A percentile compares a stretch with the other conserved stretches of the same genome.
These are phyloP conservation scores for Calvadosia cruxmelitensis DNA, from an alignment of 30 jellyfish, hydroid and myxozoan species.

Conservation along the genomic window DNA sequence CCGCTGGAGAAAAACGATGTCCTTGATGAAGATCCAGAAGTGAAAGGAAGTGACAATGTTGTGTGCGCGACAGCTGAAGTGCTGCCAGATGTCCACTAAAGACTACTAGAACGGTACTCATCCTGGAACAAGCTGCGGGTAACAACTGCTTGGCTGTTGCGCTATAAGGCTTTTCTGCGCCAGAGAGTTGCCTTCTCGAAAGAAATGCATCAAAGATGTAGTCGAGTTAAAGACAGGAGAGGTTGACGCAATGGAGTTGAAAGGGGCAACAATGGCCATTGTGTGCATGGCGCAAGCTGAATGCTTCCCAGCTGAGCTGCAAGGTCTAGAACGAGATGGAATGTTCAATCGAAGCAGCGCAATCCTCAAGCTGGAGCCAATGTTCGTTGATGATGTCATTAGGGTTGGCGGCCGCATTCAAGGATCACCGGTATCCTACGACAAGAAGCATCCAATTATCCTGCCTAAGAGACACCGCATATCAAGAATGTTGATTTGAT, in stretches of 20 bases:
- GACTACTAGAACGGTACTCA: conserved; percentile 5
- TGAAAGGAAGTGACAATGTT: conserved; percentile 9
- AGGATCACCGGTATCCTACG: neutral
- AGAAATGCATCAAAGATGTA: too few species aligned
- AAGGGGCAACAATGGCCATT: too few species aligned
- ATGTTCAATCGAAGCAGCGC: too few species aligned
- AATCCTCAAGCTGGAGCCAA: too few species aligned
- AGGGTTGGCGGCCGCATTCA: conserved; percentile 1
- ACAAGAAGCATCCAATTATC: conserved; percentile 1
- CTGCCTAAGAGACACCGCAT: neutral
- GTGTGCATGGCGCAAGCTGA: too few species aligned
- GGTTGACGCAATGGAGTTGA: too few species aligned
- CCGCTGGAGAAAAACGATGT: neutral
- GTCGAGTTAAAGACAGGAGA: too few species aligned
- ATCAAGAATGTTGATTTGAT: neutral
- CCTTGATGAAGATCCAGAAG: conserved; percentile 30
- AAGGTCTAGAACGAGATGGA: too few species aligned
- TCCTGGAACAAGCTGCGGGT: conserved; percentile 21
- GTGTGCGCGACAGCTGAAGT: neutral
- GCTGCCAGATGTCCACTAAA: neutral
- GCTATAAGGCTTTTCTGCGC: conserved; percentile 31
- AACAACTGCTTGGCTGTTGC: conserved; percentile 34
- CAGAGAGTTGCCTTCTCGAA: too few species aligned
- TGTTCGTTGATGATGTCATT: neutral
- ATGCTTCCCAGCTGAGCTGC: too few species aligned